These are phyloP conservation scores for Campopleginae sp. DNA, from an alignment of 2,888 invertebrate genomes.

Conservation along the genomic window DNA sequence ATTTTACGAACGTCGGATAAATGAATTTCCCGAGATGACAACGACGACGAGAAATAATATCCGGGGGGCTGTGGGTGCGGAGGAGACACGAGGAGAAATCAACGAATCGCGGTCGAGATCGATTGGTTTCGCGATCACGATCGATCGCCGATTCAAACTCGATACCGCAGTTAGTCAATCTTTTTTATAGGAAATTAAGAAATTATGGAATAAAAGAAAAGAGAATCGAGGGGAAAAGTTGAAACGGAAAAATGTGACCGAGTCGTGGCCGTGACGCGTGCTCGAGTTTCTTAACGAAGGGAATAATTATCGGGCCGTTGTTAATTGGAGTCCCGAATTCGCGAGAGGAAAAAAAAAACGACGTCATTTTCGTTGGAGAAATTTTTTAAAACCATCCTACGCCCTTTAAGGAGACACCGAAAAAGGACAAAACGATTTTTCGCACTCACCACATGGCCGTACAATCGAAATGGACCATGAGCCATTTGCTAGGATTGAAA, in stretches of 20 bases:
- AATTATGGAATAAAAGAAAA: slow-evolving; percentile 32
- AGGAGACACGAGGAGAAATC: background rate
- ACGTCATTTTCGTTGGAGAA: too few relatives aligned
- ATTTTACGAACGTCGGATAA: slow-evolving; percentile 45
- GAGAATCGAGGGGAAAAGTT: slow-evolving; percentile 37
- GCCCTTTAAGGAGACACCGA: background rate
- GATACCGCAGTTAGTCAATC: slow-evolving; percentile 24
- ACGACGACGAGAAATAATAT: slow-evolving; percentile 61
- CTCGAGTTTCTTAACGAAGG: slow-evolving; percentile 1
- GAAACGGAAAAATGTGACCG: background rate
- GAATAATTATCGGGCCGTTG: background rate
- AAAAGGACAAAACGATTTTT: background rate
- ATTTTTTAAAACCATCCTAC: background rate
- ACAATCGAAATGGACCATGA: slow-evolving; percentile 99
- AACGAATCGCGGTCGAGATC: slow-evolving; percentile 22
- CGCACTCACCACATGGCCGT: slow-evolving; percentile 97
- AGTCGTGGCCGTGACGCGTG: slow-evolving; percentile 10
- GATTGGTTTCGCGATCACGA: slow-evolving; percentile 39
- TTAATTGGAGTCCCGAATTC: background rate
- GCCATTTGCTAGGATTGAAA: slow-evolving; percentile 99
- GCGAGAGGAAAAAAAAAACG: background rate
- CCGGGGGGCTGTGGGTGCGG: slow-evolving; percentile 18
- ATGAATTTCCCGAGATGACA: slow-evolving; percentile 50
- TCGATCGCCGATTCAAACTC: slow-evolving; percentile 22
- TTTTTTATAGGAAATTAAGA: slow-evolving; percentile 63